phyloP scores from a whole-genome alignment of 2,797 vertebrate species.

The Euthynnus affinis region DNA sequence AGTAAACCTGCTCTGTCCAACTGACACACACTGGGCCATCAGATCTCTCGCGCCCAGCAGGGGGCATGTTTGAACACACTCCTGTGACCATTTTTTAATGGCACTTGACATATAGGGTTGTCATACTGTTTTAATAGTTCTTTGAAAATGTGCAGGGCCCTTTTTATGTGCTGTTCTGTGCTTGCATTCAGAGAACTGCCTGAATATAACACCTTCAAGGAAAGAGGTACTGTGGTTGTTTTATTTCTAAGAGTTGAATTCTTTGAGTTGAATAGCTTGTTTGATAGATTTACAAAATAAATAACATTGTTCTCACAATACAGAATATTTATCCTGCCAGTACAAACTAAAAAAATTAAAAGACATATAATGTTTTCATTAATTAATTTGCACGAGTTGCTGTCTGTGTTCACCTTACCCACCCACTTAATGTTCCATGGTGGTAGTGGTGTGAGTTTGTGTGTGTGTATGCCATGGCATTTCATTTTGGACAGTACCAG shows the following conservation, averaged over 20 bases:
- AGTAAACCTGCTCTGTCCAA: background rate
- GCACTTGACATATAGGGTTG: background rate
- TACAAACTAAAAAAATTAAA: conserved; percentile 11
- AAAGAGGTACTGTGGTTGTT: background rate
- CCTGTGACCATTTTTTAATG: background rate
- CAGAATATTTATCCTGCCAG: conserved; percentile 1
- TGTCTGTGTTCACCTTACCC: background rate
- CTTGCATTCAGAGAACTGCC: background rate
- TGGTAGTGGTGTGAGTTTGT: no score
- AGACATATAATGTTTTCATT: background rate
- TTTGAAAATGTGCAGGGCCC: background rate
- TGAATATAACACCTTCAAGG: background rate
- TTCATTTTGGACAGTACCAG: conserved; percentile 35
- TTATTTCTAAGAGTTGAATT: background rate
- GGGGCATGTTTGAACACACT: conserved; percentile 66
- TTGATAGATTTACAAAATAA: conserved; percentile 17
- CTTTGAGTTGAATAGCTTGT: background rate
- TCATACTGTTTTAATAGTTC: background rate
- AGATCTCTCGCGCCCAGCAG: conserved; percentile 64
- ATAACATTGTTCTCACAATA: background rate
- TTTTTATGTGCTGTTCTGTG: background rate
- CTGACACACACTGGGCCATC: background rate
- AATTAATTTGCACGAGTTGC: conserved; percentile 13
- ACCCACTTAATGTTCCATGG: background rate
- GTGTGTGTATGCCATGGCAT: conserved; percentile 4